These are phyloP conservation scores for Condylura cristata DNA, from an alignment of 2,113 vertebrate genomes.

Conservation along the genomic window DNA sequence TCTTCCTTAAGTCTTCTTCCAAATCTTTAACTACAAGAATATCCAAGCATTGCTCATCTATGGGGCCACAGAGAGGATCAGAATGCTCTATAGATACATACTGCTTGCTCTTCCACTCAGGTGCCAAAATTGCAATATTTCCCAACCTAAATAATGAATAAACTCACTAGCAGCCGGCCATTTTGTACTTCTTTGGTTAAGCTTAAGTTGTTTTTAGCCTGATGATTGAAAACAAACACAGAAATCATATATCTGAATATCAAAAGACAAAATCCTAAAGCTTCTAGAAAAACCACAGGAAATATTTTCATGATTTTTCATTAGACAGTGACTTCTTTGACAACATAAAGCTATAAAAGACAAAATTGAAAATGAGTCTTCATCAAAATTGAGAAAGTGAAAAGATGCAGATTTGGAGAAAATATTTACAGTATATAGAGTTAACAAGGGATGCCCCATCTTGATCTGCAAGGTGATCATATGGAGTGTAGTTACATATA, in stretches of 20 bases:
- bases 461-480: background rate
- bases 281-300: background rate
- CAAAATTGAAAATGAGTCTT: background rate
- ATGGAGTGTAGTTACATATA: background rate
- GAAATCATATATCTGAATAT: background rate
- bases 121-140: background rate
- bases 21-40: background rate
- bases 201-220: background rate
- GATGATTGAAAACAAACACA: background rate
- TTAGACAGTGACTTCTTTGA: background rate
- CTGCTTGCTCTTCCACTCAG: background rate
- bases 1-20: background rate
- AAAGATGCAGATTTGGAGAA: background rate
- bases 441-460: background rate
- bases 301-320: constrained; percentile 6
- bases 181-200: background rate
- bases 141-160: background rate
- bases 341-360: background rate
- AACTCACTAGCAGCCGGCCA: background rate
- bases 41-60: background rate
- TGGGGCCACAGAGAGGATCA: background rate
- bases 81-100: background rate
- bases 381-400: background rate
- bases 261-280: background rate
- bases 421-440: background rate